Percentiles rank a stretch among this genome's conserved stretches.
Conservation (phyloP, 2,888 invertebrate genomes). For the Omphaloscelis lunosa region DNA sequence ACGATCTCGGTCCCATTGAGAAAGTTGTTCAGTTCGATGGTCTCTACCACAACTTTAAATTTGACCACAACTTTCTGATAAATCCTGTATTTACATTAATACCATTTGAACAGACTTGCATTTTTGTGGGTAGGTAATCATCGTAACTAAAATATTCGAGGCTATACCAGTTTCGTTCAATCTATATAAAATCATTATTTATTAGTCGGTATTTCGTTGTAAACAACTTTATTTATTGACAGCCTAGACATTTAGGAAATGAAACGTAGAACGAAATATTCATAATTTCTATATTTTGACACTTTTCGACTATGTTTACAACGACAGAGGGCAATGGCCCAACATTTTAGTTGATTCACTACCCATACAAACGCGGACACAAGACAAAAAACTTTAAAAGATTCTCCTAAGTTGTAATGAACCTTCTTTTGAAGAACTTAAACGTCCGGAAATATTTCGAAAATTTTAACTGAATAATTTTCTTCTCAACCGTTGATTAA, state of each 20-base stretch:
- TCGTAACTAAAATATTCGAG: constrained; percentile 18
- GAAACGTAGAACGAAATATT: constrained; percentile 22
- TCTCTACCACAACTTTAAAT: too few species aligned
- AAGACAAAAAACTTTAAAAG: background rate
- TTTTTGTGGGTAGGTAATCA: background rate
- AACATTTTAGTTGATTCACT: too few species aligned
- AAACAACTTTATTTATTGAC: constrained; percentile 47
- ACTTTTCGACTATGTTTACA: constrained; percentile 8
- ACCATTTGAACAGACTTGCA: background rate
- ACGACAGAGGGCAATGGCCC: too few species aligned
- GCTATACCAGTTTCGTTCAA: background rate
- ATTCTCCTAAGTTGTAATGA: constrained; percentile 8
- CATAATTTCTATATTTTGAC: constrained; percentile 27
- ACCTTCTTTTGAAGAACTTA: background rate
- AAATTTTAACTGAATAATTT: constrained; percentile 58
- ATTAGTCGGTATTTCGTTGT: constrained; percentile 4
- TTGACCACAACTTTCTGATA: too few species aligned
- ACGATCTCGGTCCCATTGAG: too few species aligned
- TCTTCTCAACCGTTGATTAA: constrained; percentile 59
- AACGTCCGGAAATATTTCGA: constrained; percentile 26
- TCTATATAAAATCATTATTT: constrained; percentile 23
- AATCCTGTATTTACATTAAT: background rate
- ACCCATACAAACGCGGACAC: background rate
- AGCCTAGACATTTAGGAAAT: constrained; percentile 54
- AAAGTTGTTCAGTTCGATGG: too few species aligned